Base-by-base conservation (phyloP, 2,797 vertebrate genomes). In the Balearica regulorum region DNA sequence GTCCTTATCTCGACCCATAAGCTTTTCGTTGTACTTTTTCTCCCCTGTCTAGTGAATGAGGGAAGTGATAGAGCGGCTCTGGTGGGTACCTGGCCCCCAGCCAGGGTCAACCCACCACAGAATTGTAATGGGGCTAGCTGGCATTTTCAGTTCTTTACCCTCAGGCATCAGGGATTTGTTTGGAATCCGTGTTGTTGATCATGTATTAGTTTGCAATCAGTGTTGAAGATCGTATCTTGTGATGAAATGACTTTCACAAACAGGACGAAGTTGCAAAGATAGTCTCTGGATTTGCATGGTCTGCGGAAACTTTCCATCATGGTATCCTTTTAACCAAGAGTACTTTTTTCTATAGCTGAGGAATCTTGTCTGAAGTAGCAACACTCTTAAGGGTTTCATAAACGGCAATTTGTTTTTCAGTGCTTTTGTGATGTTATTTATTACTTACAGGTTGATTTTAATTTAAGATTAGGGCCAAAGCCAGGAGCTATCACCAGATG, bases 121-220 rank as follows among this genome's bases (percentile, higher is more conserved):
- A n/a, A n/a, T 39, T 2, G 0, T 44, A 17, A 11, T 11, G 41
- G 22, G 33, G 10, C 81, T 65, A 2, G 26, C 66, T 13, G 0
- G 0, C 19, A 8, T 17, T 81, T 68, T 26, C 46, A 35, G 24
- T 69, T 60, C n/a, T 79, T 91, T 44, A 53, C 70, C 84, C 17
- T 66, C 6, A 28, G 65, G 68, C 79, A 11, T 25, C 22, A 61
- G 43, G 46, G 57, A 20, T 90, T 86, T 81, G 54, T 73, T 31
- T 61, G 37, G 35, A 64, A 16, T 58, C 0, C 0, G 37, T 21
- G 65, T 2, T 86, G 39, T 37, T 64, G 46, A 43, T 43, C 2
- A 1, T 64, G 25, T 65, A 9, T 66, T 66, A 72, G 19, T 76
- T 53, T 62, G 37, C n/a, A 77, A 22, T 58, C 33, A 16, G 49